Evolutionary conservation across 1,140 invertebrate species (phyloP), one percentile per base, ranked within the genome.

Genomic region (Tetragnatha versicolor): DNA sequence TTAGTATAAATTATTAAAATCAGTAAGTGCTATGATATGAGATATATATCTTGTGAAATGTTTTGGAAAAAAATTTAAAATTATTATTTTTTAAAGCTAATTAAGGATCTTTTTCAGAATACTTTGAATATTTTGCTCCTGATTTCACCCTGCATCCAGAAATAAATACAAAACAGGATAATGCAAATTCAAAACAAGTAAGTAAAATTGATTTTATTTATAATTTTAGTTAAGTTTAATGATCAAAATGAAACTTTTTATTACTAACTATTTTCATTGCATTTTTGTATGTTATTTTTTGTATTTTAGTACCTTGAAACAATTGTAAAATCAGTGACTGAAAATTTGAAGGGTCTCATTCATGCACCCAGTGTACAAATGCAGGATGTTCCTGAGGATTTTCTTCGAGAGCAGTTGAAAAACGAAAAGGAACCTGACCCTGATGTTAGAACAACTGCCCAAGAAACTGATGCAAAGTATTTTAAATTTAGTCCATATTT

Each of bases 61-160:
- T n/a, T n/a, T n/a, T n/a, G n/a, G n/a, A n/a, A n/a, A n/a, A n/a
- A n/a, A n/a, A n/a, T n/a, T n/a, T n/a, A n/a, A n/a, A n/a, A n/a
- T n/a, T n/a, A n/a, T n/a, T n/a, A n/a, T n/a, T n/a, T n/a, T n/a
- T 47, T 47, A 20, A 47, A 47, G 42, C 20, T 47, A 47, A 17
- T 47, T 47, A 20, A 47, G 42, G 12, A 47, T 61, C 14, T 61
- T 61, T 12, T 83, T 45, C 81, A 9, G 95, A 98, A 85, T 98
- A 98, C 84, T 89, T 96, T 39, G 95, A 98, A 83, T 98, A 96
- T 84, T 98, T 98, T 85, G 94, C 93, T 27, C 96, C 96, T 0
- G 96, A 98, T 85, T 98, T 97, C 83, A 94, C 93, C 2, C 85
- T 98, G 5, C 94, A 97, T 88, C 94, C 95, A 0, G 95, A 97